Base-by-base conservation (phyloP, 2,888 invertebrate species). In the Cecidostiba fungosa region DNA sequence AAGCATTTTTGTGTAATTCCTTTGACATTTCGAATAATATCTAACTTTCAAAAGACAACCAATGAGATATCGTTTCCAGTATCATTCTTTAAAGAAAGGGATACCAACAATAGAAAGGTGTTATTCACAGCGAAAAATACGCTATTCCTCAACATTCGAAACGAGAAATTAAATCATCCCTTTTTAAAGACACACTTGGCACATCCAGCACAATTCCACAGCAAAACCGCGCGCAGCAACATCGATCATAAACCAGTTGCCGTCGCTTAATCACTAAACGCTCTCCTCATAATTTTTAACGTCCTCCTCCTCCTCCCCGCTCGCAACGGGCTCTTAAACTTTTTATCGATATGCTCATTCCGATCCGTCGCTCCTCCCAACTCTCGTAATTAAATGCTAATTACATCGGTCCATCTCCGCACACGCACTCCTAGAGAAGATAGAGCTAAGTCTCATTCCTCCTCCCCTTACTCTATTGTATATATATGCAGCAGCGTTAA, bases 341-440 rank as follows among this genome's bases (percentile, higher is more conserved):
- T 66, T 66, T 26, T 26, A 66, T 66, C 16, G 66, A 66, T 66
- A 66, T 66, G 66, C 66, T 66, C 66, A 6, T 66, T 66, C 16
- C 26, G 66, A 43, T 72, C 39, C 6, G 26, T 66, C 26, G 66
- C 66, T 70, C 36, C 39, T 8, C 29, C n/a, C 29, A 66, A 26
- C 66, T 66, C 23, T 32, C 73, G 32, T 73, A 73, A 73, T 73
- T 26, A 73, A 47, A 73, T 73, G 73, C 73, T 73, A 73, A 73
- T 73, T 73, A 47, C 43, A 73, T 73, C 23, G 14, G 43, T 73
- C 26, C 43, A 47, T 47, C 73, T 73, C 26, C 43, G 23, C 72
- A 73, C 72, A 73, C 73, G 43, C 47, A 66, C 54, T 19, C 5
- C 6, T 54, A 54, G 5, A 39, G 19, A 54, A 3, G 12, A 14